Conservation (phyloP, 1,140 invertebrate species). For the Ooceraea biroi region DNA sequence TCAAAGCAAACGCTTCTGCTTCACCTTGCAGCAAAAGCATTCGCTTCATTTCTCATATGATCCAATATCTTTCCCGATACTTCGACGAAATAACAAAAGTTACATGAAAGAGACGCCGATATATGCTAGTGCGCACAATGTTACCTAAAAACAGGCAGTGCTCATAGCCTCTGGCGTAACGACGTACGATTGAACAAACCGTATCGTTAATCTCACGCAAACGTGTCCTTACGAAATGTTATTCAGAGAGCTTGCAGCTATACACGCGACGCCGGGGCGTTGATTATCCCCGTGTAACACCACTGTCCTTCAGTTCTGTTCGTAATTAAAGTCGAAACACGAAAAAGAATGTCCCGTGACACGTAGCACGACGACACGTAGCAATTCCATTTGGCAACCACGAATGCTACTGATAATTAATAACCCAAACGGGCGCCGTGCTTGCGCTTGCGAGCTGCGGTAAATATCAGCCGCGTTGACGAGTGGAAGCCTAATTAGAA, state of each 20-base stretch:
- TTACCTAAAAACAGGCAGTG: not conserved
- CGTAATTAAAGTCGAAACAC: slow-evolving; percentile 48
- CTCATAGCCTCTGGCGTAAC: slow-evolving; percentile 23
- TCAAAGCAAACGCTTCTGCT: not conserved
- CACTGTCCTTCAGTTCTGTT: not conserved
- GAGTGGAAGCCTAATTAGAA: slow-evolving; percentile 20
- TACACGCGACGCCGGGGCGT: slow-evolving; percentile 27
- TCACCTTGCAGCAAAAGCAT: not conserved
- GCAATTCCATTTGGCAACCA: slow-evolving; percentile 26
- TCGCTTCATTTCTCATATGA: slow-evolving; percentile 18
- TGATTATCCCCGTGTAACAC: slow-evolving; percentile 35
- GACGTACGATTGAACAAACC: slow-evolving; percentile 20
- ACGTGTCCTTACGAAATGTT: slow-evolving; percentile 55
- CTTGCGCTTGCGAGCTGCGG: not conserved
- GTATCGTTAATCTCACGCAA: slow-evolving; percentile 54
- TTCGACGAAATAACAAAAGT: not conserved
- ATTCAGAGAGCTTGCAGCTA: slow-evolving; percentile 34
- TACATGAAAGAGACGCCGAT: not conserved
- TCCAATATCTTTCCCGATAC: slow-evolving; percentile 40
- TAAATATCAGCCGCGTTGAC: not conserved
- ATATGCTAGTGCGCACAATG: not conserved
- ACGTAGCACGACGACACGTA: too few species aligned
- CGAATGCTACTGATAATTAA: slow-evolving; percentile 37
- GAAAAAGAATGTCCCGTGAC: slow-evolving; percentile 35
- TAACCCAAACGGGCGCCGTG: slow-evolving; percentile 14